Evolutionary conservation across 2,888 invertebrate genomes (phyloP), one percentile per base, ranked within the genome.

Genomic region (Athalia rosae): DNA sequence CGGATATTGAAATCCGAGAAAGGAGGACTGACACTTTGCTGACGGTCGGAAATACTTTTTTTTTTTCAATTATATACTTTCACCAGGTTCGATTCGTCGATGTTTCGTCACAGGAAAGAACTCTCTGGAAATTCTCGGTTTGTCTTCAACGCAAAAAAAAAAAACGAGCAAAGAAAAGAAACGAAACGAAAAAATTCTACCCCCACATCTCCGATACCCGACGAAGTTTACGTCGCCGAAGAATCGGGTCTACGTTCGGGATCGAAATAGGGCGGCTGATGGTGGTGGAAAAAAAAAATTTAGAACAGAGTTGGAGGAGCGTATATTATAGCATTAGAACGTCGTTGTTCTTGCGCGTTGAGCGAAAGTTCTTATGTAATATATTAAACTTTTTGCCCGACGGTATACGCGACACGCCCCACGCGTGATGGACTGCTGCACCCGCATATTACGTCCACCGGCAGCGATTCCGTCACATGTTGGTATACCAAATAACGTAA

Each of bases 301-400:
- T 56, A 1, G 45, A 15, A 8, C 13, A 58, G 43, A 56, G 71
- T 71, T 71, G 13, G 56, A 71, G 58, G 58, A 43, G 58, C 58
- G 45, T 13, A 58, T 11, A n/a, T n/a, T n/a, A n/a, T 28, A 28
- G 28, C 28, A 28, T 28, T 28, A 28, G 28, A 28, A 28, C 28
- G 28, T 28, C 71, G 56, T 71, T 58, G 71, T 71, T 58, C 71
- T 71, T 71, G 50, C 28, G n/a, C 71, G n/a, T n/a, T 8, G n/a
- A 15, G 11, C 45, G 28, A 7, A 71, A 13, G 71, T 45, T 58
- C 58, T 45, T 58, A 13, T n/a, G n/a, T n/a, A n/a, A n/a, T n/a
- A n/a, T n/a, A n/a, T 6, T 43, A 7, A 58, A 71, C 56, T 71
- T 71, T 71, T 71, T 71, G 71, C 71, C 41, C 4, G n/a, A 67